Conservation (phyloP, 2,113 vertebrate genomes). For the Alouatta palliata region DNA sequence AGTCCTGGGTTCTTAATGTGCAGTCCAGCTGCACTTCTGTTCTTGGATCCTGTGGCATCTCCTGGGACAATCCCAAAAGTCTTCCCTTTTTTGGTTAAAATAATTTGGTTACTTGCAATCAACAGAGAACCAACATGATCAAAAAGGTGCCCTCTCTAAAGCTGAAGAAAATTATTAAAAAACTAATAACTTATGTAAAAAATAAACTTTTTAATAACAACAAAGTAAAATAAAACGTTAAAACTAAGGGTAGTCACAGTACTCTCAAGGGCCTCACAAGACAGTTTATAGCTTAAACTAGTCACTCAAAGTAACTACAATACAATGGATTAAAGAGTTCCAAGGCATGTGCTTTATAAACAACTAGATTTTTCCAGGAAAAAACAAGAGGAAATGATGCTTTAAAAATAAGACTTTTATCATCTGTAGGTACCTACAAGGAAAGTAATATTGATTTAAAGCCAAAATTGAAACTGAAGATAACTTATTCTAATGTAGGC, state of each 20-base stretch:
- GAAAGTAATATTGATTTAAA: conserved; percentile 38
- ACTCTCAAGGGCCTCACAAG: neutral
- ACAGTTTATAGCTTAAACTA: neutral
- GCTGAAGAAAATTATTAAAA: neutral
- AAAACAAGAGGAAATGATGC: neutral
- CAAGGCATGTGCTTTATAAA: neutral
- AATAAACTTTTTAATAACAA: neutral
- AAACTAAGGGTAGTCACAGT: neutral
- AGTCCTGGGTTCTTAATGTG: neutral
- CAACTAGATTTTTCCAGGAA: neutral
- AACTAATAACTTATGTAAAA: neutral
- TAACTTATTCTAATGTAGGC: neutral
- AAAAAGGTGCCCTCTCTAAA: neutral
- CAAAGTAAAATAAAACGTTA: neutral
- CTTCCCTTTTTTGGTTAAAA: neutral
- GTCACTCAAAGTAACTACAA: neutral
- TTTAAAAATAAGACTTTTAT: neutral
- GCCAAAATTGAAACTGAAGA: neutral
- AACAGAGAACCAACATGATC: neutral
- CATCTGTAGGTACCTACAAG: neutral
- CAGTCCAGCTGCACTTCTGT: neutral
- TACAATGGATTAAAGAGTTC: neutral
- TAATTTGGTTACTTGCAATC: neutral
- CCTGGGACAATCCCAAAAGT: neutral
- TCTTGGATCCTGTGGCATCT: neutral